These are phyloP conservation scores for Sprattus sprattus DNA, from an alignment of 2,113 vertebrate species.

Conservation along the genomic window DNA sequence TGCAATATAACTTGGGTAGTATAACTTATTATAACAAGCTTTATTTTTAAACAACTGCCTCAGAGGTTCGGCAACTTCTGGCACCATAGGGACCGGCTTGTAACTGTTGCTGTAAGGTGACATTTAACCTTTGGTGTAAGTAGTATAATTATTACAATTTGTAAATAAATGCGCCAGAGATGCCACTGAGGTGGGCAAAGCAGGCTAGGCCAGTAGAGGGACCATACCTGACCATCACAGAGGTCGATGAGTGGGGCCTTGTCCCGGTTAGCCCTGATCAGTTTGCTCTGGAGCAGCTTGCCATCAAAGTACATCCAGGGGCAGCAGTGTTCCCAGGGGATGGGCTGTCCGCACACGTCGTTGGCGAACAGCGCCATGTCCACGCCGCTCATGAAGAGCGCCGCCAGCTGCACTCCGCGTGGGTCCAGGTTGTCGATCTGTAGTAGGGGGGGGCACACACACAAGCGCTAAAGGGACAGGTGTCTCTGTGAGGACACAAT, in stretches of 20 bases:
- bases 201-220: background rate
- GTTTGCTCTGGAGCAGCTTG: conserved; percentile 92
- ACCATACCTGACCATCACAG: conserved; percentile 96
- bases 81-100: too few species aligned
- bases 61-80: too few species aligned
- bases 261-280: conserved; percentile 87
- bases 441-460: background rate
- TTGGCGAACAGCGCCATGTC: conserved; percentile 96
- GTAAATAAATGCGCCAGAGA: background rate
- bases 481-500: background rate
- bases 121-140: too few species aligned
- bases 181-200: background rate
- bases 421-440: conserved; percentile 94
- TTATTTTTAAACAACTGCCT: too few species aligned
- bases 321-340: conserved; percentile 96
- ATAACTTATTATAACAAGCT: too few species aligned
- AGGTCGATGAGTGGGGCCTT: conserved; percentile 96
- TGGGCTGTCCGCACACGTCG: conserved; percentile 88
- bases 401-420: conserved; percentile 89
- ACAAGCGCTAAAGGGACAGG: conserved; percentile 7
- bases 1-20: too few species aligned
- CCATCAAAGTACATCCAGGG: conserved; percentile 98
- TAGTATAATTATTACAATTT: background rate
- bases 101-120: too few species aligned
- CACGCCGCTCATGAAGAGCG: conserved; percentile 93